phyloP scores from a whole-genome alignment of 2,113 vertebrate genomes.

The Cyanoliseus patagonus region DNA sequence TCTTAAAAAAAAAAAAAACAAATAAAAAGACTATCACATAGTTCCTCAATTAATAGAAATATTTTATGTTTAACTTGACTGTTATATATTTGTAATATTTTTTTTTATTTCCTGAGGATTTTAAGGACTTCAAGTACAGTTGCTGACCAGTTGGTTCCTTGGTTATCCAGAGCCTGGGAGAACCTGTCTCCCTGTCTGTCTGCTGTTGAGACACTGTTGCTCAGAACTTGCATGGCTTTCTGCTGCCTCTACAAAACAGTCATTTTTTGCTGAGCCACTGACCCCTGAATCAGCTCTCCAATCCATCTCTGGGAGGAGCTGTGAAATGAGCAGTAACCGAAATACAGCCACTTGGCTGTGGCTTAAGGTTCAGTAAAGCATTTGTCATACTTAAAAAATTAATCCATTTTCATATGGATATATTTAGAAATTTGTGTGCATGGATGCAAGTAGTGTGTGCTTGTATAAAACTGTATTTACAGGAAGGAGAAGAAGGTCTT shows the following conservation, averaged over 20 bases:
- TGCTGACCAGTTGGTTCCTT: neutral
- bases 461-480: neutral
- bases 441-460: no score
- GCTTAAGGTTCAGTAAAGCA: neutral
- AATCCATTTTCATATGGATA: neutral
- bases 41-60: neutral
- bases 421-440: neutral
- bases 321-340: slow-evolving; percentile 12
- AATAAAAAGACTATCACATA: no score
- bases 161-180: neutral
- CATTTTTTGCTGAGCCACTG: neutral
- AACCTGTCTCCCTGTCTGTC: neutral
- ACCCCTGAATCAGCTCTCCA: neutral
- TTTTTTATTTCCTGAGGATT: neutral
- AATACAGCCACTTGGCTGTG: neutral
- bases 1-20: neutral
- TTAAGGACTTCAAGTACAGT: neutral
- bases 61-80: neutral
- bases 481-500: neutral
- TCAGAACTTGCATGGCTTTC: neutral
- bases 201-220: fast-evolving
- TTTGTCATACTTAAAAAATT: neutral
- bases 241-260: neutral
- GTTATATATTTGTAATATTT: neutral
- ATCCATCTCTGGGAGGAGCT: neutral